Percentiles rank a stretch among this genome's conserved stretches.
phyloP scores from a whole-genome alignment of 2,888 invertebrate genomes.

The Sepioteuthis lessoniana region DNA sequence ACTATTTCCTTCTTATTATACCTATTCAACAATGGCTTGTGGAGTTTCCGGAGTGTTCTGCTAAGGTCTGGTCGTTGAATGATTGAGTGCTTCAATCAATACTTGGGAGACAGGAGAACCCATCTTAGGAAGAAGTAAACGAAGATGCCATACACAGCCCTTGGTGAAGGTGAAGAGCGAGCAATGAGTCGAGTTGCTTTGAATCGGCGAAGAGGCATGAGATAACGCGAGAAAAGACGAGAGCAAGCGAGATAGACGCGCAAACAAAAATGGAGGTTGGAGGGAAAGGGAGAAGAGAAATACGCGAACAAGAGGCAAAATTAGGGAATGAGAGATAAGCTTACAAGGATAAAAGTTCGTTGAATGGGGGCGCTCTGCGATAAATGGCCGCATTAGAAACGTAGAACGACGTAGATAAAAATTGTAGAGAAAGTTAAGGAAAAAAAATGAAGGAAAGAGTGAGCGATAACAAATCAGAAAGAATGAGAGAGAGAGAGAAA shows the following conservation, averaged over 20 bases:
- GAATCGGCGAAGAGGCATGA: not conserved
- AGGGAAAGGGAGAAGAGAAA: not conserved
- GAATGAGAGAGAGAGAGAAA: not conserved
- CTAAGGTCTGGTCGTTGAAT: not conserved
- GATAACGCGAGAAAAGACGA: not conserved
- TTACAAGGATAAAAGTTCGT: not conserved
- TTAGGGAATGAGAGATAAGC: not conserved
- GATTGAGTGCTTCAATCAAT: conserved; percentile 10
- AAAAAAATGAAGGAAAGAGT: not conserved
- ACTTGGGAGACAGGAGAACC: conserved; percentile 4
- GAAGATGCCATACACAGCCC: not conserved
- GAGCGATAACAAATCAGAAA: too few species aligned
- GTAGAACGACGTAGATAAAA: not conserved
- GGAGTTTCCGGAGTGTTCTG: conserved; percentile 9
- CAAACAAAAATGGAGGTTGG: not conserved
- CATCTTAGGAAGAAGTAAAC: not conserved
- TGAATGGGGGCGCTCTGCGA: not conserved
- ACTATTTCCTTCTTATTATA: conserved; percentile 23
- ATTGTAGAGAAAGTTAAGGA: not conserved
- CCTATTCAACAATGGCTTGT: conserved; percentile 23
- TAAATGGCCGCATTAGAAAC: not conserved
- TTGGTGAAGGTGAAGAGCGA: not conserved
- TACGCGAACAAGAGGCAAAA: not conserved
- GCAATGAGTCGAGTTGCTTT: not conserved
- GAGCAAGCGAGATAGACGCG: not conserved